Conservation (phyloP, 2,888 invertebrate species). For the Mellilla xanthometata region DNA sequence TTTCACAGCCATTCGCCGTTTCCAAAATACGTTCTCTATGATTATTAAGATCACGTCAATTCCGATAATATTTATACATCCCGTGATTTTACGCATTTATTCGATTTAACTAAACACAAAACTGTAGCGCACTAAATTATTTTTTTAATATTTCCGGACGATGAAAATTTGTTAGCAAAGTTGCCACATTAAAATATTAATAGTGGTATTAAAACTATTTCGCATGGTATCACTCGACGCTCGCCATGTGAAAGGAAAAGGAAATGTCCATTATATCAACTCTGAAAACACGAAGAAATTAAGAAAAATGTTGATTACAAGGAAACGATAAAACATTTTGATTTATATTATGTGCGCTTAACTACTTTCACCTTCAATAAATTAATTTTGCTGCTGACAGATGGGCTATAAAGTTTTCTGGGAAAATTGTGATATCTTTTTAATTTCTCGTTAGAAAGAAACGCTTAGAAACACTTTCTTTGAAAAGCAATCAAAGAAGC, state of each 20-base stretch:
- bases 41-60: conserved; percentile 57
- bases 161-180: conserved; percentile 64
- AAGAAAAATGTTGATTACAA: conserved; percentile 59
- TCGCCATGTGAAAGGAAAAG: conserved; percentile 64
- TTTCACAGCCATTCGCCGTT: conserved; percentile 52
- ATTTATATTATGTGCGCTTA: conserved; percentile 46
- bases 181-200: conserved; percentile 75
- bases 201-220: conserved; percentile 75
- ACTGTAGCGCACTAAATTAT: conserved; percentile 69
- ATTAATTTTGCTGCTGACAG: conserved; percentile 23
- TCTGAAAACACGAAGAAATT: conserved; percentile 60
- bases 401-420: conserved; percentile 8
- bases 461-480: conserved; percentile 12
- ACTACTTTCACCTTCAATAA: conserved; percentile 25
- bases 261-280: conserved; percentile 72
- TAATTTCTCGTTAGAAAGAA: conserved; percentile 10
- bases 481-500: conserved; percentile 15
- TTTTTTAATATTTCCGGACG: conserved; percentile 77
- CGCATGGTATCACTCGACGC: conserved; percentile 63
- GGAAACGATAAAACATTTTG: conserved; percentile 65
- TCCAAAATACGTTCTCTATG: conserved; percentile 50
- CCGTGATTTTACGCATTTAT: conserved; percentile 66
- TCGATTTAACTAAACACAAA: conserved; percentile 75
- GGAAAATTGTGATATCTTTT: conserved; percentile 9
- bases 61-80: conserved; percentile 72